phyloP scores from a whole-genome alignment of 1,140 invertebrate species.

The Ceratitis capitata region DNA sequence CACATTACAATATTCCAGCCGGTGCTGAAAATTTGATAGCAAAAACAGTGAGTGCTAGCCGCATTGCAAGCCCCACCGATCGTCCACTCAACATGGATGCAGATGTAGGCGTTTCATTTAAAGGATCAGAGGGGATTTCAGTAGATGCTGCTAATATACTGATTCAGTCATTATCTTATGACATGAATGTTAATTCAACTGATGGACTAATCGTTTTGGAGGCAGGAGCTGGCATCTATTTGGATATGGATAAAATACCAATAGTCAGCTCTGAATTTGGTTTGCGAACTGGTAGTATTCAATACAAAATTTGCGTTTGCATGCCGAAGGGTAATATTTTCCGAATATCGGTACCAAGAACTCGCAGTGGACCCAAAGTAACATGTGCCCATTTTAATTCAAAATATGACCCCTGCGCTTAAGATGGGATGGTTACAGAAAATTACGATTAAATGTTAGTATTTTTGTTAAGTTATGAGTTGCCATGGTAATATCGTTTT shows the following conservation, averaged over 20 bases:
- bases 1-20: slow-evolving; percentile 76
- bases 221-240: slow-evolving; percentile 75
- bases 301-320: slow-evolving; percentile 88
- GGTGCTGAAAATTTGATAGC: slow-evolving; percentile 76
- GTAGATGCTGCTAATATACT: slow-evolving; percentile 73
- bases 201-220: slow-evolving; percentile 81
- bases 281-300: slow-evolving; percentile 66
- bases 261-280: slow-evolving; percentile 69
- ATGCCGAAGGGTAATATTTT: slow-evolving; percentile 88
- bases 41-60: slow-evolving; percentile 74
- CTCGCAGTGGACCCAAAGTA: slow-evolving; percentile 67
- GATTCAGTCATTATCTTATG: slow-evolving; percentile 77
- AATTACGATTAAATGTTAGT: background rate
- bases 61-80: slow-evolving; percentile 78
- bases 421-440: background rate
- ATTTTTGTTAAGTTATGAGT: background rate
- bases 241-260: slow-evolving; percentile 79
- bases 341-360: slow-evolving; percentile 74
- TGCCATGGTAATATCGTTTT: background rate
- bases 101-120: slow-evolving; percentile 54
- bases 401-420: slow-evolving; percentile 75
- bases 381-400: slow-evolving; percentile 74
- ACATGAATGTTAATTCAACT: slow-evolving; percentile 80
- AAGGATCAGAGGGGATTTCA: slow-evolving; percentile 73
- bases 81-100: slow-evolving; percentile 75